These are phyloP conservation scores for Toxotes lorentzi DNA, from an alignment of 2,797 vertebrate species.

Conservation along the genomic window DNA sequence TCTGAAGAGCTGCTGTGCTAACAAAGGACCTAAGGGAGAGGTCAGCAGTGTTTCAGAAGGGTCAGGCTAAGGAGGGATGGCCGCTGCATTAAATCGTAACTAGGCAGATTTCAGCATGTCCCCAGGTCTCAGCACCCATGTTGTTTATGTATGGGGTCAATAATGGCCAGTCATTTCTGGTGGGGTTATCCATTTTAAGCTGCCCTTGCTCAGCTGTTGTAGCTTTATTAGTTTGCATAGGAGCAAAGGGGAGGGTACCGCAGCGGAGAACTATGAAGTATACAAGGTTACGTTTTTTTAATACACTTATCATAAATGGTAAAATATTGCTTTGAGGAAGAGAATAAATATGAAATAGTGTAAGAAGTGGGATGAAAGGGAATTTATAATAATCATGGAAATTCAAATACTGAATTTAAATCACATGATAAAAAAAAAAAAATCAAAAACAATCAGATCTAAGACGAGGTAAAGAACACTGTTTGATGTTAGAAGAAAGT, in stretches of 20 bases:
- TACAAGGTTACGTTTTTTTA: constrained; percentile 53
- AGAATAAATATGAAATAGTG: constrained; percentile 47
- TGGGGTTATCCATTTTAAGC: constrained; percentile 57
- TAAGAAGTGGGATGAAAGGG: constrained; percentile 41
- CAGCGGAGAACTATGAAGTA: constrained; percentile 41
- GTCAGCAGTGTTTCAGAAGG: constrained; percentile 67
- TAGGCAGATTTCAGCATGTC: constrained; percentile 63
- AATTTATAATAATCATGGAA: constrained; percentile 47
- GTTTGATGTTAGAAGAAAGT: neutral
- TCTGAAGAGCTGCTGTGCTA: constrained; percentile 73
- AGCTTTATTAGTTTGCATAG: constrained; percentile 61
- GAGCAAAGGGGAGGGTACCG: constrained; percentile 33
- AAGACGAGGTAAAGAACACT: neutral
- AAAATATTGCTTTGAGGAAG: constrained; percentile 35
- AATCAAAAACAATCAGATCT: neutral
- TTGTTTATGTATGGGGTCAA: constrained; percentile 68
- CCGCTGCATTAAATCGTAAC: constrained; percentile 58
- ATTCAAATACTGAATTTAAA: constrained; percentile 41
- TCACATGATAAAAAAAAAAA: constrained; percentile 6
- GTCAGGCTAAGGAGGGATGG: constrained; percentile 53
- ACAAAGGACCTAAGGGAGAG: constrained; percentile 77
- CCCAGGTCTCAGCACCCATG: constrained; percentile 57
- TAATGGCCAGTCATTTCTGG: constrained; percentile 43
- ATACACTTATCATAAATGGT: constrained; percentile 53
- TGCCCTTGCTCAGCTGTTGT: constrained; percentile 26